Evolutionary conservation across 1,140 invertebrate species (phyloP).

Genomic region (Caenorhabditis tropicalis): DNA sequence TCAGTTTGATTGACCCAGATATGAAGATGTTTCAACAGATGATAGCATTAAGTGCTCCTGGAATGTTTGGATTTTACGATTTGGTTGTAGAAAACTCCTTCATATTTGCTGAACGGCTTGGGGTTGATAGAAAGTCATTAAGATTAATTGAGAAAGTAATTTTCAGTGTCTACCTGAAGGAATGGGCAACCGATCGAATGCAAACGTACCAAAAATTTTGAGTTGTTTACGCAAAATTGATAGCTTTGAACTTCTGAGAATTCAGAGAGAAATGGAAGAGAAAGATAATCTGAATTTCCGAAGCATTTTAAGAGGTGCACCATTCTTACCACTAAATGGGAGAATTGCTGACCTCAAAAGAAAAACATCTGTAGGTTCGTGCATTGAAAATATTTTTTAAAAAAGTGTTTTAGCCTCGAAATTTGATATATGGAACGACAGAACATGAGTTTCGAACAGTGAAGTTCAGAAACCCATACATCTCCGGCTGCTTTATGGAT

Average conservation of each 20-base stretch:
- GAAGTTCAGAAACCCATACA: not conserved
- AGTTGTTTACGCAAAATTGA: not conserved
- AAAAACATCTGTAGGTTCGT: not conserved
- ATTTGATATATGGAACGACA: not conserved
- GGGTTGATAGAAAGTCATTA: not conserved
- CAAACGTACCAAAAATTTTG: not conserved
- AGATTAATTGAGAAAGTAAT: not conserved
- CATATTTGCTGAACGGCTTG: not conserved
- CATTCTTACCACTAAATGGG: not conserved
- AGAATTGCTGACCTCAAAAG: not conserved
- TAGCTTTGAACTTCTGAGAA: not conserved
- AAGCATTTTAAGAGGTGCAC: not conserved
- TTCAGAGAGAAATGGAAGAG: constrained; percentile 23
- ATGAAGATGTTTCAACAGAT: constrained; percentile 8
- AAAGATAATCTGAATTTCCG: not conserved
- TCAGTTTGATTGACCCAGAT: not conserved
- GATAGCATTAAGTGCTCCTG: not conserved
- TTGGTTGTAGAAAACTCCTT: constrained; percentile 21
- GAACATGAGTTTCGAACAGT: not conserved
- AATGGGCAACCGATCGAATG: not conserved
- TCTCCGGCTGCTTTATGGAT: constrained; percentile 1
- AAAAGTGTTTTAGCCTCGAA: not conserved
- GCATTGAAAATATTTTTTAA: not conserved
- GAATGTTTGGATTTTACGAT: constrained; percentile 12
- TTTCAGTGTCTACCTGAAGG: not conserved